Evolutionary conservation across 2,888 invertebrate genomes (phyloP).

Genomic region (Pachliopta kotzebuea): DNA sequence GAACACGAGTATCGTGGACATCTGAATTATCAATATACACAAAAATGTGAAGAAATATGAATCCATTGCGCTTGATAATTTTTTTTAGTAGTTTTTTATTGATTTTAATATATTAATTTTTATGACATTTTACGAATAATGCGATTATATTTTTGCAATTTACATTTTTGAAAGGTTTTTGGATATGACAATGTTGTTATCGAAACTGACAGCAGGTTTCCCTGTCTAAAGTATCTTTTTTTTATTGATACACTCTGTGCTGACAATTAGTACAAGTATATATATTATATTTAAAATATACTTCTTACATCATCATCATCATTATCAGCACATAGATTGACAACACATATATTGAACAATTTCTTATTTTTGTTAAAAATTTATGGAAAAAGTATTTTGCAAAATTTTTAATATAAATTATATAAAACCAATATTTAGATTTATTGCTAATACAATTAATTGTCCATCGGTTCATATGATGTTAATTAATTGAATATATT

Average conservation of each 20-base stretch:
- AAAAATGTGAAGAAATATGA: conserved; percentile 47
- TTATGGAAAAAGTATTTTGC: no score
- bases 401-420: no score
- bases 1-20: conserved; percentile 54
- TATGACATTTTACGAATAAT: conserved; percentile 2
- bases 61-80: conserved; percentile 47
- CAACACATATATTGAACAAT: no score
- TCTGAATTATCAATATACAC: conserved; percentile 55
- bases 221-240: neutral
- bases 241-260: neutral
- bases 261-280: neutral
- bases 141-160: neutral
- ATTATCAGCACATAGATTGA: no score
- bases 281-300: neutral
- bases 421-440: no score
- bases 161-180: neutral
- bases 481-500: no score
- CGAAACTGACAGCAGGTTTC: neutral
- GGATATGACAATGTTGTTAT: neutral
- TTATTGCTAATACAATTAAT: no score
- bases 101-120: neutral
- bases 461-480: no score
- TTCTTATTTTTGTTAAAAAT: no score
- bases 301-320: no score
- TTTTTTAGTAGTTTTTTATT: neutral